Evolutionary conservation across 2,888 invertebrate genomes (phyloP).

Genomic region (Neria commutata): DNA sequence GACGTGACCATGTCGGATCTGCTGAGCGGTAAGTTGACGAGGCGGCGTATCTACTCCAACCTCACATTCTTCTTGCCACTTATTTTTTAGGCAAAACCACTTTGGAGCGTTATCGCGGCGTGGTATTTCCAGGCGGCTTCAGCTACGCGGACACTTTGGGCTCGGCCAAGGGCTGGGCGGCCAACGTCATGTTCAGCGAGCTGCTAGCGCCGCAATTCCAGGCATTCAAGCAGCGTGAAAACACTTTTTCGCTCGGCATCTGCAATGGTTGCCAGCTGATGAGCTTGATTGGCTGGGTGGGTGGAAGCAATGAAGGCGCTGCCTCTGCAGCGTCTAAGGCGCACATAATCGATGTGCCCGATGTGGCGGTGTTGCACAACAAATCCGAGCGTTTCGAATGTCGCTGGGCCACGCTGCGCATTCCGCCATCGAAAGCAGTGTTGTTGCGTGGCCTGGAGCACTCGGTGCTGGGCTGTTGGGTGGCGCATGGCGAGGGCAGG

Average conservation of each 20-base stretch:
- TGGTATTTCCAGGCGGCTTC: slow-evolving; percentile 97
- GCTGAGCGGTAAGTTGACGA: slow-evolving; percentile 61
- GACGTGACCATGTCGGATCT: slow-evolving; percentile 96
- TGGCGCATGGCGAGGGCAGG: slow-evolving; percentile 94
- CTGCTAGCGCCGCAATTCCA: slow-evolving; percentile 77
- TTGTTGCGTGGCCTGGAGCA: slow-evolving; percentile 91
- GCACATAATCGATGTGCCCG: slow-evolving; percentile 62
- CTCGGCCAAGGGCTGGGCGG: slow-evolving; percentile 98
- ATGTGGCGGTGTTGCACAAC: slow-evolving; percentile 83
- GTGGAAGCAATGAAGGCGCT: slow-evolving; percentile 65
- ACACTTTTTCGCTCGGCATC: slow-evolving; percentile 96
- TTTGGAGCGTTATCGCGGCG: slow-evolving; percentile 82
- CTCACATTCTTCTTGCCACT: background rate
- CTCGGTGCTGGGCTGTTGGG: slow-evolving; percentile 92
- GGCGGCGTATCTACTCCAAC: background rate
- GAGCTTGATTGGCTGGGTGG: slow-evolving; percentile 91
- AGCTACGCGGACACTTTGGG: slow-evolving; percentile 97
- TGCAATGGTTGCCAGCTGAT: slow-evolving; percentile 98
- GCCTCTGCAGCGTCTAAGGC: slow-evolving; percentile 19
- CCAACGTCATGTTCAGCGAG: slow-evolving; percentile 82
- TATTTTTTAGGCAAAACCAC: slow-evolving; percentile 65
- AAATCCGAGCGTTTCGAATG: slow-evolving; percentile 85
- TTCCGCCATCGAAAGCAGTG: slow-evolving; percentile 71
- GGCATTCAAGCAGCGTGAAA: slow-evolving; percentile 73
- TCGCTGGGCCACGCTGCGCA: slow-evolving; percentile 77